phyloP scores from a whole-genome alignment of 1,140 invertebrate species.

The Temnothorax curvispinosus region DNA sequence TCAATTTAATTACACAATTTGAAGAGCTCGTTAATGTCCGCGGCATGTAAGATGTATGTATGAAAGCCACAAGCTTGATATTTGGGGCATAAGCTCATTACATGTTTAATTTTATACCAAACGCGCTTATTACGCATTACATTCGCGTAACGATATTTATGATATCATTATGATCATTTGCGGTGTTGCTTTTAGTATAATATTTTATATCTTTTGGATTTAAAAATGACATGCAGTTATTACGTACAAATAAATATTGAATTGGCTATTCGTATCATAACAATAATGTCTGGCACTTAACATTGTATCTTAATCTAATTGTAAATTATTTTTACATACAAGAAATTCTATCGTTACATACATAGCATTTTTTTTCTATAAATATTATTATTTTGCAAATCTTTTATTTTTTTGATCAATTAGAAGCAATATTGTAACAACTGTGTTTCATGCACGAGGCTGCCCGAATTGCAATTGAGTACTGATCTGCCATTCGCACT shows the following conservation, averaged over 20 bases:
- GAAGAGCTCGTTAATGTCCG: neutral
- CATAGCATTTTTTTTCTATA: neutral
- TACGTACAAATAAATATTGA: neutral
- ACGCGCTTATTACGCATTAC: neutral
- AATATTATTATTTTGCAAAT: neutral
- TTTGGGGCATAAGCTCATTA: neutral
- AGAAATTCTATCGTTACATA: neutral
- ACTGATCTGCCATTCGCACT: conserved; percentile 24
- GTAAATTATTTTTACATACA: neutral
- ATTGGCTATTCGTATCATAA: neutral
- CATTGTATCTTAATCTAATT: neutral
- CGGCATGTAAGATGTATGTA: neutral
- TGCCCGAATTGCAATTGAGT: conserved; percentile 22
- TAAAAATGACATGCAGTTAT: neutral
- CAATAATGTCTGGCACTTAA: neutral
- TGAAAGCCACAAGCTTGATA: conserved; percentile 1
- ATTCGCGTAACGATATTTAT: neutral
- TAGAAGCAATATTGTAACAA: conserved; percentile 9
- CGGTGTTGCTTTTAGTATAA: neutral
- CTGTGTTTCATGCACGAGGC: neutral
- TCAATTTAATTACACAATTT: neutral
- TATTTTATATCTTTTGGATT: neutral
- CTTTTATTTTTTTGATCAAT: conserved; percentile 20
- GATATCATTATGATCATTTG: neutral
- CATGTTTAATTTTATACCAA: neutral